phyloP scores from a whole-genome alignment of 2,113 vertebrate genomes.

The Nyctibius bracteatus region DNA sequence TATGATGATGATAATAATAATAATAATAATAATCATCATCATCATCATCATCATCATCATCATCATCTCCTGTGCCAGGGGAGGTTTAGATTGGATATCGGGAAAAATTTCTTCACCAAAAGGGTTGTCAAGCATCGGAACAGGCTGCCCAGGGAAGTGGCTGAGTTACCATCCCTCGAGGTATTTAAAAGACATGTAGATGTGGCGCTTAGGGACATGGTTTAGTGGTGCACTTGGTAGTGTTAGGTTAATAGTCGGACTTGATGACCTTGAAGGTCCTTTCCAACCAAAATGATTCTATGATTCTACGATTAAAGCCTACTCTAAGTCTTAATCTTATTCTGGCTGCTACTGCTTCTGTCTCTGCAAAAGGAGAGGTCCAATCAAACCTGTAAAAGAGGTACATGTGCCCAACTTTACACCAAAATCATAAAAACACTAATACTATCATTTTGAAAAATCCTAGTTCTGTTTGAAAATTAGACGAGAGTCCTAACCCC shows the following conservation, averaged over 20 bases:
- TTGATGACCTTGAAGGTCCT: not conserved
- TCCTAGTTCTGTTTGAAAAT: not conserved
- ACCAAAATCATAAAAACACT: not conserved
- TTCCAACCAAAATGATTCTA: not conserved
- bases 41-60: no score
- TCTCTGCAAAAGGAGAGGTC: not conserved
- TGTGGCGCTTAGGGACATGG: not conserved
- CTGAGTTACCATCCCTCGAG: not conserved
- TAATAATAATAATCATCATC: no score
- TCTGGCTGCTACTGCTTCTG: not conserved
- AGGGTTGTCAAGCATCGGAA: not conserved
- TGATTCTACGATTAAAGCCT: not conserved
- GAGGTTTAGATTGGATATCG: not conserved
- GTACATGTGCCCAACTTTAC: not conserved
- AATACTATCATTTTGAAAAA: not conserved
- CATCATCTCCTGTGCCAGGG: no score
- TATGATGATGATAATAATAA: no score
- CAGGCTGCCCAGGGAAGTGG: not conserved
- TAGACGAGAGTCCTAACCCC: not conserved
- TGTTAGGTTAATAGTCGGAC: not conserved
- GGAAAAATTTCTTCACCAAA: not conserved
- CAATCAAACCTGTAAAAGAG: not conserved
- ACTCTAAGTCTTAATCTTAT: not conserved
- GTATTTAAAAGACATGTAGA: not conserved
- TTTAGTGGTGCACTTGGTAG: not conserved